Conservation (phyloP, 1,140 invertebrate species). For the Dolichoris vasculosae region DNA sequence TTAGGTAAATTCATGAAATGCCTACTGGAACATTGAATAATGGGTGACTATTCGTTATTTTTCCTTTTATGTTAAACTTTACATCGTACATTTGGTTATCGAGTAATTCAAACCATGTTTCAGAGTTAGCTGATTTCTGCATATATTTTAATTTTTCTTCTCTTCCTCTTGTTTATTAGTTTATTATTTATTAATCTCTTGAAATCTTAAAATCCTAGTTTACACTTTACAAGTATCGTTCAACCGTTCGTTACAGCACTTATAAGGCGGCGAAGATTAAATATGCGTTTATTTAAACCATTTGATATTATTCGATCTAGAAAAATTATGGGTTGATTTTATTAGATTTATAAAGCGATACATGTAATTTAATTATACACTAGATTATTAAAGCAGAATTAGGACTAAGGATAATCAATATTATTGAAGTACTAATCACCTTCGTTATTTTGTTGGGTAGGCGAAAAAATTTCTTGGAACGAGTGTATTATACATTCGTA, state of each 20-base stretch:
- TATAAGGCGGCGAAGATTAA: neutral
- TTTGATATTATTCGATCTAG: neutral
- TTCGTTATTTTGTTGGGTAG: no score
- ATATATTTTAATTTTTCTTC: neutral
- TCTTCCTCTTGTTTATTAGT: no score
- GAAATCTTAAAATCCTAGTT: no score
- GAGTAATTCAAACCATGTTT: neutral
- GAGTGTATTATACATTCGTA: neutral
- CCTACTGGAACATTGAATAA: neutral
- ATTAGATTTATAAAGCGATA: neutral
- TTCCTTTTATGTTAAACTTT: neutral
- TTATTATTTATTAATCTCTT: no score
- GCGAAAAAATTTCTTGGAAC: no score
- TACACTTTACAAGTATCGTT: no score
- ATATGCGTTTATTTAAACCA: neutral
- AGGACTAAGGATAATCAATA: neutral
- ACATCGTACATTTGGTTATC: neutral
- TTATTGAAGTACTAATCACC: neutral
- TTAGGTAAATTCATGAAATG: neutral
- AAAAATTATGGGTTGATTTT: neutral
- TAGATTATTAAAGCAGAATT: neutral
- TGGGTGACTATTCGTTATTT: neutral
- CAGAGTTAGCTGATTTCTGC: neutral
- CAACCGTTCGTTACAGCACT: neutral
- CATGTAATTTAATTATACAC: neutral